These are phyloP conservation scores for Entomobrya multifasciata DNA, from an alignment of 2,888 invertebrate genomes.

Conservation along the genomic window DNA sequence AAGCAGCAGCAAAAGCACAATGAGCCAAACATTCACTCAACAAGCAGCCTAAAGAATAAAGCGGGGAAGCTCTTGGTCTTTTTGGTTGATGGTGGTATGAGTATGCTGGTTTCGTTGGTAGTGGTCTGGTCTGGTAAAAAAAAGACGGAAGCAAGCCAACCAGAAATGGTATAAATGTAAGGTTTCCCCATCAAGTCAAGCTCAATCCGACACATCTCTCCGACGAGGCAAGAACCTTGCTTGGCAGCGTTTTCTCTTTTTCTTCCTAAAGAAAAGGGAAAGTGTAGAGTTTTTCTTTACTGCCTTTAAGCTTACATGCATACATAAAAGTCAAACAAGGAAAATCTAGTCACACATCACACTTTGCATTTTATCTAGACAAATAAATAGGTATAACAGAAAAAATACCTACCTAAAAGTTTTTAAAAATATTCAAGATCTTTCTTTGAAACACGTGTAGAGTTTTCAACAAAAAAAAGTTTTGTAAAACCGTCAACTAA, in stretches of 20 bases:
- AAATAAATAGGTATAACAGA: no score
- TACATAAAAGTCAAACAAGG: slow-evolving; percentile 40
- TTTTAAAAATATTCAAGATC: not conserved
- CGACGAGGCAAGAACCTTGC: not conserved
- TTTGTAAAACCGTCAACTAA: not conserved
- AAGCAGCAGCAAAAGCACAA: not conserved
- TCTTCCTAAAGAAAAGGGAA: not conserved
- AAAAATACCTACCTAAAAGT: not conserved
- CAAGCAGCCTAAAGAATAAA: not conserved
- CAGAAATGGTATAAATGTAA: slow-evolving; percentile 55
- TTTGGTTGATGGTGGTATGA: slow-evolving; percentile 1
- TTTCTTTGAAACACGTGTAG: not conserved
- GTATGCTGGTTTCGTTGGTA: not conserved
- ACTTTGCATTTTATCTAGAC: slow-evolving; percentile 15
- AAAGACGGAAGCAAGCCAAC: slow-evolving; percentile 47
- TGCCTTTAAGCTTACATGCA: slow-evolving; percentile 14
- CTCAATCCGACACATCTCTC: slow-evolving; percentile 57
- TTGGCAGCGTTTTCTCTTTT: not conserved
- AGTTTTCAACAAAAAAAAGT: not conserved
- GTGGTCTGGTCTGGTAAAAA: slow-evolving; percentile 7
- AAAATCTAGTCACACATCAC: slow-evolving; percentile 39
- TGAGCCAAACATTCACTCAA: not conserved
- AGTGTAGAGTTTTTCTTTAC: not conserved
- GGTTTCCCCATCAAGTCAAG: slow-evolving; percentile 24
- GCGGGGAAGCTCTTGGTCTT: slow-evolving; percentile 10